phyloP scores from a whole-genome alignment of 2,113 vertebrate species.

The Oncorhynchus keta region DNA sequence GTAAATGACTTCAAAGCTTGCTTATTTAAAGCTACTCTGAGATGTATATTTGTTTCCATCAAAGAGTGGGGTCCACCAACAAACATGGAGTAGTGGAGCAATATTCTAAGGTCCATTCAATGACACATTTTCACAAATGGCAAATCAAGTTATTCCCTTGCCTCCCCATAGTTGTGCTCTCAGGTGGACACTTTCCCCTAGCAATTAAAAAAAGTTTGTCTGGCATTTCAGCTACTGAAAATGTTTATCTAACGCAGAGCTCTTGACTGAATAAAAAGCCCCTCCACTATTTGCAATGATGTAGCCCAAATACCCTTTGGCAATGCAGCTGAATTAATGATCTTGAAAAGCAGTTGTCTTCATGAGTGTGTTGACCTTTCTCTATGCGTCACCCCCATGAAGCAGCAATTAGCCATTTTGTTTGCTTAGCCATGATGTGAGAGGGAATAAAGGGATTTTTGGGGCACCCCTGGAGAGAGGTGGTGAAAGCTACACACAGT shows the following conservation, averaged over 20 bases:
- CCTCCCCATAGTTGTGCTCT: neutral
- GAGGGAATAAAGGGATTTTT: conserved; percentile 1
- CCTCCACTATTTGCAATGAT: neutral
- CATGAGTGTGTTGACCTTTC: conserved; percentile 25
- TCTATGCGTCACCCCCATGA: conserved; percentile 14
- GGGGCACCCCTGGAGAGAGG: conserved; percentile 10
- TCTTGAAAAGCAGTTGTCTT: conserved; percentile 34
- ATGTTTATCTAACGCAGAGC: neutral
- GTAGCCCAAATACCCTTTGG: neutral
- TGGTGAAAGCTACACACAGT: conserved; percentile 18
- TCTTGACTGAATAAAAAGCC: neutral
- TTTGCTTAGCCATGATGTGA: conserved; percentile 16
- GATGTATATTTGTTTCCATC: neutral
- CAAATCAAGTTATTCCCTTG: neutral
- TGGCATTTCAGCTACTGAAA: neutral
- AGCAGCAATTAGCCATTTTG: conserved; percentile 44
- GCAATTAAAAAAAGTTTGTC: too few relatives aligned
- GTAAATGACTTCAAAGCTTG: too few relatives aligned
- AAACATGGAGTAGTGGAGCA: too few relatives aligned
- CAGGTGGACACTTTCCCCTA: neutral
- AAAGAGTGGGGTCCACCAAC: too few relatives aligned
- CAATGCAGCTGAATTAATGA: conserved; percentile 42
- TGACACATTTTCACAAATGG: too few relatives aligned
- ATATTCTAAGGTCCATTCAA: too few relatives aligned
- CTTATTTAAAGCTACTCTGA: neutral